Evolutionary conservation across 2,113 vertebrate genomes (phyloP), one percentile per base, ranked within the genome.

Genomic region (Grammomys surdaster): DNA sequence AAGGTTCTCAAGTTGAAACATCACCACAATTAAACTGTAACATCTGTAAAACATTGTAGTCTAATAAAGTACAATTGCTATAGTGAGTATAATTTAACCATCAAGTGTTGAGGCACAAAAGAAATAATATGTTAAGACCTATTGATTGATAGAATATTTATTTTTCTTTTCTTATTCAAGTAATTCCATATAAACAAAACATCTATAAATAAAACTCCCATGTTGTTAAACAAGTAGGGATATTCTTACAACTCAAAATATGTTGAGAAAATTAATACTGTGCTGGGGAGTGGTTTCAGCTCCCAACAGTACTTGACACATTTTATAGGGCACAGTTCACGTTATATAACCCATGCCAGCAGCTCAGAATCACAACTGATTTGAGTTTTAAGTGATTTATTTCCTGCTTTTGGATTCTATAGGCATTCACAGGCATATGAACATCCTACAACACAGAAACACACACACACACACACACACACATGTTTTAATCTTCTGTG

Each of bases 1-100:
- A 89, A 40, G 94, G 48, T 94, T 96, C 91, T 94, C 76, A 94
- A 90, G 46, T 92, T 91, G 88, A 94, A 95, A 96, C 88, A 95
- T 87, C 90, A 86, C 76, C 54, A 95, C 91, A 92, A 88, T 93
- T 96, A 96, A 97, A 81, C 65, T 94, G 43, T 2, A 92, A 63
- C 88, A 95, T 90, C 54, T 36, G 56, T 95, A 93, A 96, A 97
- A 90, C 93, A 90, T 17, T 92, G 81, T 95, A 73, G 65, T 69
- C 81, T 92, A 94, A 86, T 94, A 92, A 94, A 89, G 48, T 85
- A 87, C 78, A 81, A 95, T 65, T 92, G n/a, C n/a, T 65, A 3
- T 24, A 70, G 26, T 65, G 63, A 70, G 9, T 82, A 65, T 43
- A 91, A 93, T 90, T 86, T 86, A 22, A 91, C 16, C 80, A 70